Evolutionary conservation across 2,113 vertebrate genomes (phyloP).

Genomic region (Chaetorhynchus papuensis): DNA sequence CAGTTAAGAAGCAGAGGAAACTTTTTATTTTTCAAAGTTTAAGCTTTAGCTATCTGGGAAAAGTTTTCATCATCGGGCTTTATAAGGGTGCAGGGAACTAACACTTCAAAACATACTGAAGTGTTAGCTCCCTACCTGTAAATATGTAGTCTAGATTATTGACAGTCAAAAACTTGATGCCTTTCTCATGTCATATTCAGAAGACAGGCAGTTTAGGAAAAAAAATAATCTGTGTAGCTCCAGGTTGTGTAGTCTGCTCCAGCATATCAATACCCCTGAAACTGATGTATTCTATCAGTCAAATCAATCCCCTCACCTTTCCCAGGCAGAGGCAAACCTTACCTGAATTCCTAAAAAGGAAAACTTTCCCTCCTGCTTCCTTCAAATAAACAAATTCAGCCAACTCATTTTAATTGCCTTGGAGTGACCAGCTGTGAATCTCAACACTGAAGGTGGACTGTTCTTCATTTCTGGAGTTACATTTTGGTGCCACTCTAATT

Average conservation of each 20-base stretch:
- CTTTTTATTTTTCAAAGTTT: neutral
- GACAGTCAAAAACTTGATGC: neutral
- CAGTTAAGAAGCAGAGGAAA: neutral
- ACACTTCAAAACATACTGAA: neutral
- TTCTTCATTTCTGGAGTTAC: neutral
- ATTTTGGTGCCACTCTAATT: neutral
- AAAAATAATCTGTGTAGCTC: neutral
- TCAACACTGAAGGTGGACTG: neutral
- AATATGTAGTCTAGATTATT: neutral
- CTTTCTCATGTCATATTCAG: neutral
- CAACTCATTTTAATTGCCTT: constrained; percentile 35
- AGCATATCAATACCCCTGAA: neutral
- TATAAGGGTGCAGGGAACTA: neutral
- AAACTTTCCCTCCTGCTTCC: neutral
- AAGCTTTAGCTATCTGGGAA: neutral
- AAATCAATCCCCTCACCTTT: neutral
- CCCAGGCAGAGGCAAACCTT: neutral
- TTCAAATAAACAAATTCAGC: neutral
- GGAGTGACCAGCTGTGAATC: neutral
- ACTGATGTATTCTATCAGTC: constrained; percentile 4
- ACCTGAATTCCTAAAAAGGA: constrained; percentile 21
- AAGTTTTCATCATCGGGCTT: neutral
- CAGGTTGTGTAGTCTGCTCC: neutral
- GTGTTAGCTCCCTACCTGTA: neutral
- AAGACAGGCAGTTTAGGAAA: neutral